Percentiles rank a stretch among this genome's conserved stretches.
phyloP scores from a whole-genome alignment of 2,797 vertebrate genomes.

The Sarcophilus harrisii region DNA sequence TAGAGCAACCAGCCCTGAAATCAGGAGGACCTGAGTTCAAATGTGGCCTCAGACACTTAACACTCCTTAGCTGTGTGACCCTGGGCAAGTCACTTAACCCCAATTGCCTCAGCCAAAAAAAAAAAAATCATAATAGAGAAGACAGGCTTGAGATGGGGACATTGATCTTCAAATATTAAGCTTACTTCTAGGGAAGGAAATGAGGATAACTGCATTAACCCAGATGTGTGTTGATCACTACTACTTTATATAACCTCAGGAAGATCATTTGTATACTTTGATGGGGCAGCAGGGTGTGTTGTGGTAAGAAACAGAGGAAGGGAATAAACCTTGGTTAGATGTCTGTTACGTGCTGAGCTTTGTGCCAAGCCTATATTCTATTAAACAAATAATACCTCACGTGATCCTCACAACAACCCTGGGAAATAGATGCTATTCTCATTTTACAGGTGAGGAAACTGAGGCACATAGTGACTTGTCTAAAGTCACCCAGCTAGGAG shows the following conservation, averaged over 20 bases:
- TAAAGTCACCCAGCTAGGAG: neutral
- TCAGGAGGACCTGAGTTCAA: no score
- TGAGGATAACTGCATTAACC: neutral
- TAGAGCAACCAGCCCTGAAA: no score
- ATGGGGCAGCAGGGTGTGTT: neutral
- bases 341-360: neutral
- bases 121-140: neutral
- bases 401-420: conserved; percentile 16
- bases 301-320: neutral
- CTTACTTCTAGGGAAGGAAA: neutral
- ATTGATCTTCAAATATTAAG: neutral
- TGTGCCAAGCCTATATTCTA: neutral
- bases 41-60: no score
- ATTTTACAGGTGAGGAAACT: conserved; percentile 14
- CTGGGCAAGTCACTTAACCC: no score
- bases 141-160: neutral
- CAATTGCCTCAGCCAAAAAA: no score
- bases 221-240: neutral
- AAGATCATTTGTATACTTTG: neutral
- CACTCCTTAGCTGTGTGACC: no score
- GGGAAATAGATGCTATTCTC: neutral
- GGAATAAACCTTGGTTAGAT: neutral
- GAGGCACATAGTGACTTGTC: conserved; percentile 1
- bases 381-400: neutral
- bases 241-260: neutral